Evolutionary conservation across 1,140 invertebrate species (phyloP).

Genomic region (Brachionus sp.): DNA sequence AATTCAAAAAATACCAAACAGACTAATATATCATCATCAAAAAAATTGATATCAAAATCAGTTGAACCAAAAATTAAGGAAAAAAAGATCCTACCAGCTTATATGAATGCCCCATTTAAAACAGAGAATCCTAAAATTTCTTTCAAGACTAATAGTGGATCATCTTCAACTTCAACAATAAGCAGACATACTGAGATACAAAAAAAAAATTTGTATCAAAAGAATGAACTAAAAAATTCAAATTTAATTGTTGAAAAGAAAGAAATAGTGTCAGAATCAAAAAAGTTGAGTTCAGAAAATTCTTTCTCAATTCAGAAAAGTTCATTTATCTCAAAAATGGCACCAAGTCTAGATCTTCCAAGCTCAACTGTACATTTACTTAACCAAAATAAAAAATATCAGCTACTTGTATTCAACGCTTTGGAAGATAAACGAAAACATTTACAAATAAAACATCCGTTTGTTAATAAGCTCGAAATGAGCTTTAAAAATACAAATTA

Average conservation of each 20-base stretch:
- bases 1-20: neutral
- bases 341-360: neutral
- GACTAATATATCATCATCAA: neutral
- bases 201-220: neutral
- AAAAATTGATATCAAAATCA: neutral
- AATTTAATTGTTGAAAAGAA: neutral
- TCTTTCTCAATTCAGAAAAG: neutral
- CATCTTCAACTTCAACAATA: neutral
- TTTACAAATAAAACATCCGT: neutral
- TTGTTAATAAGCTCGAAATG: neutral
- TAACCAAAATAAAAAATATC: neutral
- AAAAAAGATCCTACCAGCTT: neutral
- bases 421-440: neutral
- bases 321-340: neutral
- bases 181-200: neutral
- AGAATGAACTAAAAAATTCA: neutral
- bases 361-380: neutral
- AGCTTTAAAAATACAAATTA: neutral
- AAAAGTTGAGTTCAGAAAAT: neutral
- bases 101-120: neutral
- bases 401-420: neutral
- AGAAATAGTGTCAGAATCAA: neutral
- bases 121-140: neutral
- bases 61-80: neutral
- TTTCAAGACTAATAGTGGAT: neutral